A percentile compares a stretch with the other conserved stretches of the same genome.
Conservation (phyloP, 2,888 invertebrate genomes). For the Dicranocentrus wangi region DNA sequence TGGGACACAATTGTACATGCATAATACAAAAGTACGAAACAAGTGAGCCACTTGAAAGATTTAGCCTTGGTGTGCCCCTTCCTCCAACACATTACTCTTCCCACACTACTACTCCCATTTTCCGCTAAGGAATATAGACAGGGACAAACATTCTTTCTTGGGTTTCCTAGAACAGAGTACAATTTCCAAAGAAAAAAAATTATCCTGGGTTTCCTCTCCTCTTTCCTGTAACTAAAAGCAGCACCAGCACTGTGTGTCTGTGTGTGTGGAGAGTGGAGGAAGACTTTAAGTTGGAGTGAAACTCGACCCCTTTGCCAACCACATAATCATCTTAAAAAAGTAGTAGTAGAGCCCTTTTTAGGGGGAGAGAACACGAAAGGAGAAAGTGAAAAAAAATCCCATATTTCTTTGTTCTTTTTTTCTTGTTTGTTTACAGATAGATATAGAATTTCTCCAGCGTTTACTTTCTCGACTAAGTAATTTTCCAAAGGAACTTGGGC, state of each 20-base stretch:
- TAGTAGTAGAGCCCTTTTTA: neutral
- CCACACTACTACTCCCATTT: neutral
- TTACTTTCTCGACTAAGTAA: conserved; percentile 15
- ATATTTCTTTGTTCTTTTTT: neutral
- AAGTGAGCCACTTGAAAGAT: conserved; percentile 38
- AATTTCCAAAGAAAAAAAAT: neutral
- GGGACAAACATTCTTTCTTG: neutral
- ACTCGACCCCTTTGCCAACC: conserved; percentile 24
- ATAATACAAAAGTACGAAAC: conserved; percentile 10
- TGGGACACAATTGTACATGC: conserved; percentile 34
- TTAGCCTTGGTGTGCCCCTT: neutral
- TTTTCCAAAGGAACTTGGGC: neutral
- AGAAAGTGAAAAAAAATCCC: neutral
- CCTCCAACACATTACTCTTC: neutral
- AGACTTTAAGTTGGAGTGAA: neutral
- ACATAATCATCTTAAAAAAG: conserved; percentile 18
- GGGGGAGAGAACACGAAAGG: neutral
- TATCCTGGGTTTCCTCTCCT: no score
- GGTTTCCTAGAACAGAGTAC: neutral
- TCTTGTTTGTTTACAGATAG: conserved; percentile 5
- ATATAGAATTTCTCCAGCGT: conserved; percentile 3
- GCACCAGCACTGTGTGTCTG: neutral
- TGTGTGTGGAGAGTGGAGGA: neutral
- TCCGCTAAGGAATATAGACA: neutral
- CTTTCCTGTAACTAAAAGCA: no score